Evolutionary conservation across 2,888 invertebrate species (phyloP).

Genomic region (Cyrtodaria siliqua): DNA sequence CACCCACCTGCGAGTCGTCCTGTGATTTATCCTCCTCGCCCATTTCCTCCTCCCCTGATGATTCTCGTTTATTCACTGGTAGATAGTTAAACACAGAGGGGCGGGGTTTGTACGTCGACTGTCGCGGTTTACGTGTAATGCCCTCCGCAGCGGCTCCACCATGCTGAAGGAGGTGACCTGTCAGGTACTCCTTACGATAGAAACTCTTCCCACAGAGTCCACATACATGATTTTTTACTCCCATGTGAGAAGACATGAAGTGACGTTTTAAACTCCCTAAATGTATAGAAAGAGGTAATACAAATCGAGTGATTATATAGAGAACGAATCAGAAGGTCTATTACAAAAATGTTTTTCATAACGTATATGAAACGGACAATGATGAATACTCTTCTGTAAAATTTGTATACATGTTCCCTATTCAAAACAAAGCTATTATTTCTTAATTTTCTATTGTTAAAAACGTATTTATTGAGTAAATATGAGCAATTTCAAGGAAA

Average conservation of each 20-base stretch:
- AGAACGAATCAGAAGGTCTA: too few species aligned
- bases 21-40: slow-evolving; percentile 3
- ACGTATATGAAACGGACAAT: too few species aligned
- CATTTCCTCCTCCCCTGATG: slow-evolving; percentile 4
- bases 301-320: too few species aligned
- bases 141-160: slow-evolving; percentile 51
- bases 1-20: slow-evolving; percentile 5
- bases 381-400: too few species aligned
- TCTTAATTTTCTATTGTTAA: too few species aligned
- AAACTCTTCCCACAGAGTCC: slow-evolving; percentile 73
- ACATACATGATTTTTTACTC: slow-evolving; percentile 74
- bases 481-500: too few species aligned
- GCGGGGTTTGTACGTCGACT: slow-evolving; percentile 44
- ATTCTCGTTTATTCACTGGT: not conserved
- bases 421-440: too few species aligned
- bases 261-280: slow-evolving; percentile 79
- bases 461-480: too few species aligned
- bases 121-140: slow-evolving; percentile 29
- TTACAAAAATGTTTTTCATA: too few species aligned
- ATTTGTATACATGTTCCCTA: too few species aligned
- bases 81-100: slow-evolving; percentile 45
- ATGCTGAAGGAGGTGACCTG: slow-evolving; percentile 72
- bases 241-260: slow-evolving; percentile 71
- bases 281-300: too few species aligned
- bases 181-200: slow-evolving; percentile 77